Conservation (phyloP, 2,888 invertebrate genomes). For the Leptinotarsa tumamoca region DNA sequence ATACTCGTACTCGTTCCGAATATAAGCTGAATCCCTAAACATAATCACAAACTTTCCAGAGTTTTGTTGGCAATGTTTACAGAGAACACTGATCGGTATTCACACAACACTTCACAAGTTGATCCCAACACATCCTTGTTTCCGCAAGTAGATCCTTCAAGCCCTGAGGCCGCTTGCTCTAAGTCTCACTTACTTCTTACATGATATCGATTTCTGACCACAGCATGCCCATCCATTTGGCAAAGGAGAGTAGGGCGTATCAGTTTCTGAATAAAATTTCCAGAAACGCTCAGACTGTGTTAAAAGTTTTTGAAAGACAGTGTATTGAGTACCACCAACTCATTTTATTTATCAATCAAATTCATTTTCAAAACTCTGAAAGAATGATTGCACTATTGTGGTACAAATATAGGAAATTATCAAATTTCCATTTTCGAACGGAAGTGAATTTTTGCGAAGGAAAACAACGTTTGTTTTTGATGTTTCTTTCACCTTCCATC, state of each 20-base stretch:
- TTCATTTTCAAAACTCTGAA: too few species aligned
- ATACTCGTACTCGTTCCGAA: neutral
- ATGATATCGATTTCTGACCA: conserved; percentile 58
- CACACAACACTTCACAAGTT: conserved; percentile 62
- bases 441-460: too few species aligned
- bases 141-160: conserved; percentile 58
- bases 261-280: neutral
- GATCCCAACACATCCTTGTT: conserved; percentile 62
- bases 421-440: too few species aligned
- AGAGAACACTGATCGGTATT: conserved; percentile 57
- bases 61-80: conserved; percentile 31
- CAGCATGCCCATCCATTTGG: conserved; percentile 3
- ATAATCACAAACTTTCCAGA: conserved; percentile 34
- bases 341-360: too few species aligned
- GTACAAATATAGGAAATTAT: too few species aligned
- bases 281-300: neutral
- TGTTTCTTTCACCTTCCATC: too few species aligned
- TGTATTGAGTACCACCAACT: too few species aligned
- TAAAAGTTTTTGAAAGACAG: neutral
- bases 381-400: too few species aligned
- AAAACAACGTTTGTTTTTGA: too few species aligned
- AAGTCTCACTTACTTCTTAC: conserved; percentile 55
- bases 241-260: neutral
- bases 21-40: neutral
- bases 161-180: conserved; percentile 59